Conservation (phyloP, 2,113 vertebrate genomes). For the Corvus moneduloides region DNA sequence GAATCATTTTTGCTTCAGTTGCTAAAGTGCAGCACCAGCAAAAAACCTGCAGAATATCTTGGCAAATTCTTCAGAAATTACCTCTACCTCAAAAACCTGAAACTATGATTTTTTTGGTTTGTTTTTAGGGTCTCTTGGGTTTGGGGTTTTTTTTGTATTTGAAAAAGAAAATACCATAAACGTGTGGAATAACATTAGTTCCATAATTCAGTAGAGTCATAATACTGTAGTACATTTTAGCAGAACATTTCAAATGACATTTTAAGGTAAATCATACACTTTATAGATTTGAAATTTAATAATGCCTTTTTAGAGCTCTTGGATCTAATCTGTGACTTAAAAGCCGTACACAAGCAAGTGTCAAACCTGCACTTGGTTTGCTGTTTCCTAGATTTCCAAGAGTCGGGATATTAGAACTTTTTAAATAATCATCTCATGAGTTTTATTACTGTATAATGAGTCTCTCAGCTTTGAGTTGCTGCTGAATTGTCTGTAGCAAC, state of each 20-base stretch:
- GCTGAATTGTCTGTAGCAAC: not conserved
- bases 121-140: not conserved
- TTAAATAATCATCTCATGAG: not conserved
- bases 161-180: not conserved
- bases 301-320: not conserved
- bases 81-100: constrained; percentile 39
- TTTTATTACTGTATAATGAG: not conserved
- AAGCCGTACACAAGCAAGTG: not conserved
- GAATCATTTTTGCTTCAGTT: constrained; percentile 8
- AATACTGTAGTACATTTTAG: not conserved
- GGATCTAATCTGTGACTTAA: not conserved
- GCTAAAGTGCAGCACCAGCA: constrained; percentile 48
- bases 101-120: not conserved
- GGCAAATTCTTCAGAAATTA: constrained; percentile 46
- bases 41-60: constrained; percentile 44
- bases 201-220: not conserved
- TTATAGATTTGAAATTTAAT: not conserved
- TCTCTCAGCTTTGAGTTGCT: not conserved
- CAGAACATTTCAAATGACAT: not conserved
- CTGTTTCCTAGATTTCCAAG: not conserved
- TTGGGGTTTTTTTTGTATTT: not conserved
- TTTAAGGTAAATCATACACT: not conserved
- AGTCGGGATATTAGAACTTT: not conserved
- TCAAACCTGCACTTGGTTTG: not conserved
- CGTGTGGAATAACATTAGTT: not conserved